Percentiles rank a stretch among this genome's conserved stretches.
Evolutionary conservation across 2,113 vertebrate genomes (phyloP).

Genomic region (Ceratotherium simum): DNA sequence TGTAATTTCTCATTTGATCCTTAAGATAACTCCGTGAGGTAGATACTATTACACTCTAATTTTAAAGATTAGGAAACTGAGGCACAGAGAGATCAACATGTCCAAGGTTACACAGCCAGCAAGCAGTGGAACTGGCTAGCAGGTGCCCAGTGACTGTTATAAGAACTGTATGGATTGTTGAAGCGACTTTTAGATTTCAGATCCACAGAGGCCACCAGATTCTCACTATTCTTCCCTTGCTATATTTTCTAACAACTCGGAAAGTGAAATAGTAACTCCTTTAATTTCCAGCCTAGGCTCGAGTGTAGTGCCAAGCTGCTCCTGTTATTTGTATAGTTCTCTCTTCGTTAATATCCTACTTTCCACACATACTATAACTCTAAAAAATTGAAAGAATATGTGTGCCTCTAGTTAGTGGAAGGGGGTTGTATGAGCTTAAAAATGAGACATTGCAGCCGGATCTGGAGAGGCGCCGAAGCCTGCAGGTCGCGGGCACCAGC

Average conservation of each 20-base stretch:
- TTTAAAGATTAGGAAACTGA: not conserved
- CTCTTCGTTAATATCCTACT: not conserved
- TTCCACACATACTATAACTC: not conserved
- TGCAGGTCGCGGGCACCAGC: not conserved
- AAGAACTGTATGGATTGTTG: not conserved
- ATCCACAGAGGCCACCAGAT: not conserved
- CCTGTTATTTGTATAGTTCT: accelerated
- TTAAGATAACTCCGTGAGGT: not conserved
- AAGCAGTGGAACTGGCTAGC: not conserved
- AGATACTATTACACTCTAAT: not conserved
- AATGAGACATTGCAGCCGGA: not conserved
- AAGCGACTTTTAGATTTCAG: not conserved
- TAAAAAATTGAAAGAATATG: not conserved
- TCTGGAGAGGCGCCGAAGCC: not conserved
- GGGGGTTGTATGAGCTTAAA: not conserved
- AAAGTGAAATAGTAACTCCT: not conserved
- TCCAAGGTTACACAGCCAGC: not conserved
- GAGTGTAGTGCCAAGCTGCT: accelerated
- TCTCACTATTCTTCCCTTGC: not conserved
- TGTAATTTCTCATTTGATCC: not conserved
- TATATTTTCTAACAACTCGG: not conserved
- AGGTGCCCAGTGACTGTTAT: not conserved
- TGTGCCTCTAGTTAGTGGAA: not conserved
- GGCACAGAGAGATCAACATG: not conserved
- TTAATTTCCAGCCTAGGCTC: accelerated